These are phyloP conservation scores for Drosophila pseudoananassae DNA, from an alignment of 1,140 invertebrate genomes.

Conservation along the genomic window DNA sequence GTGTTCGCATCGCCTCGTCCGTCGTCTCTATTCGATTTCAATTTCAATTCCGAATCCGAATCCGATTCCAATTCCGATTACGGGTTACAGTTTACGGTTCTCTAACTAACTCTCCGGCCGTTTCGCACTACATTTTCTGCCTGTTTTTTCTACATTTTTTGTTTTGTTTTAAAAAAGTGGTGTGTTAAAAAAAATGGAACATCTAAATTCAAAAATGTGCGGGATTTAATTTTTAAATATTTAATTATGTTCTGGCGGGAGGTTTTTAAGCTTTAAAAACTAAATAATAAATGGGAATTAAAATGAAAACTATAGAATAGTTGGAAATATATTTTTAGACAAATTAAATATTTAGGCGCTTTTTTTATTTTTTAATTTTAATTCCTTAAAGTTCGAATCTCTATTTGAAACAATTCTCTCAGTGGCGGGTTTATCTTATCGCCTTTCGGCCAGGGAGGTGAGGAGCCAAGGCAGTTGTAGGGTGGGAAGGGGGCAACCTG, in stretches of 20 bases:
- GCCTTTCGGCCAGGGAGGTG: not conserved
- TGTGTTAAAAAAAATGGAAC: not conserved
- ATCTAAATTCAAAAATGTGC: not conserved
- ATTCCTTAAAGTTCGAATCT: too few relatives aligned
- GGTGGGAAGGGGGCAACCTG: not conserved
- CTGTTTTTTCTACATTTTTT: conserved; percentile 20
- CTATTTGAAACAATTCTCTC: not conserved
- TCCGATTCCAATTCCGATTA: conserved; percentile 11
- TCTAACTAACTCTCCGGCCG: conserved; percentile 30
- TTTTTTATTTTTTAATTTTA: not conserved
- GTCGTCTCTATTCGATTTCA: conserved; percentile 8
- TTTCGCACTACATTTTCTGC: conserved; percentile 20
- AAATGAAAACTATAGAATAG: too few relatives aligned
- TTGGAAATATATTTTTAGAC: not conserved
- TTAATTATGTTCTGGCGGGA: too few relatives aligned
- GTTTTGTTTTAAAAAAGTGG: conserved; percentile 2
- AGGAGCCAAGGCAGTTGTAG: not conserved
- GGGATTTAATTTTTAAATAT: not conserved
- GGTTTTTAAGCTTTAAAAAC: not conserved
- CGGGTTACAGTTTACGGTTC: conserved; percentile 12
- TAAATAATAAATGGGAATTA: not conserved
- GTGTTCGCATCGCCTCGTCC: conserved; percentile 51
- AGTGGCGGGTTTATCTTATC: conserved; percentile 40
- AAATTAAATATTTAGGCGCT: not conserved
- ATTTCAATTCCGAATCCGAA: conserved; percentile 2